A percentile compares a stretch with the other conserved stretches of the same genome.
phyloP scores from a whole-genome alignment of 2,113 vertebrate species.

The Entomyzon cyanotis region DNA sequence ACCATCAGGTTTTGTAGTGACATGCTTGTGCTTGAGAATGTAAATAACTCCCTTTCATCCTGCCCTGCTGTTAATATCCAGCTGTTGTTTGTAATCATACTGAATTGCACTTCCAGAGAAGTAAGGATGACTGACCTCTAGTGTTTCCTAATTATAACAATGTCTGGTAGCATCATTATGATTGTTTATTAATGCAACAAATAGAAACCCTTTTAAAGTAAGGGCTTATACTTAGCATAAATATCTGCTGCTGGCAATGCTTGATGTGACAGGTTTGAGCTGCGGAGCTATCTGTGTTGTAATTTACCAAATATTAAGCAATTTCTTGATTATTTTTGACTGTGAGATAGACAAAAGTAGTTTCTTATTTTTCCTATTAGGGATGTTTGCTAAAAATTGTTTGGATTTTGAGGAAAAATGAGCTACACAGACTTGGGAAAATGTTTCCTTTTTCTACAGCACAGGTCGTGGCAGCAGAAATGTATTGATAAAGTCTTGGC shows the following conservation, averaged over 20 bases:
- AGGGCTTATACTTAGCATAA: not conserved
- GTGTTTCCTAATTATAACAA: slow-evolving; percentile 27
- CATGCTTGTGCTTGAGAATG: not conserved
- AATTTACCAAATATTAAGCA: not conserved
- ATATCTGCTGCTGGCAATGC: not conserved
- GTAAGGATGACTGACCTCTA: slow-evolving; percentile 29
- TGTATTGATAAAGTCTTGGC: not conserved
- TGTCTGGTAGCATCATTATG: not conserved
- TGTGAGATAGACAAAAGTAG: not conserved
- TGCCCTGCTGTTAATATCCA: slow-evolving; percentile 6
- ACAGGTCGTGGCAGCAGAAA: not conserved
- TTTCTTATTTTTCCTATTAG: not conserved
- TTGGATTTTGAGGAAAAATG: slow-evolving; percentile 11
- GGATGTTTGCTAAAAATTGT: not conserved
- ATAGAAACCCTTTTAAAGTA: slow-evolving; percentile 5
- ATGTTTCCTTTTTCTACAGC: not conserved
- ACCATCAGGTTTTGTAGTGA: not conserved
- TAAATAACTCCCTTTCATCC: not conserved
- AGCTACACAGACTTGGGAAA: not conserved
- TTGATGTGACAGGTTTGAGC: not conserved
- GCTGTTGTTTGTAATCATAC: slow-evolving; percentile 22
- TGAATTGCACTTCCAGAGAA: not conserved
- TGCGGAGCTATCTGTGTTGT: not conserved
- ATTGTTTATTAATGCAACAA: slow-evolving; percentile 24
- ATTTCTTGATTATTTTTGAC: not conserved